Evolutionary conservation across 2,113 vertebrate genomes (phyloP).

Genomic region (Marmota monax): DNA sequence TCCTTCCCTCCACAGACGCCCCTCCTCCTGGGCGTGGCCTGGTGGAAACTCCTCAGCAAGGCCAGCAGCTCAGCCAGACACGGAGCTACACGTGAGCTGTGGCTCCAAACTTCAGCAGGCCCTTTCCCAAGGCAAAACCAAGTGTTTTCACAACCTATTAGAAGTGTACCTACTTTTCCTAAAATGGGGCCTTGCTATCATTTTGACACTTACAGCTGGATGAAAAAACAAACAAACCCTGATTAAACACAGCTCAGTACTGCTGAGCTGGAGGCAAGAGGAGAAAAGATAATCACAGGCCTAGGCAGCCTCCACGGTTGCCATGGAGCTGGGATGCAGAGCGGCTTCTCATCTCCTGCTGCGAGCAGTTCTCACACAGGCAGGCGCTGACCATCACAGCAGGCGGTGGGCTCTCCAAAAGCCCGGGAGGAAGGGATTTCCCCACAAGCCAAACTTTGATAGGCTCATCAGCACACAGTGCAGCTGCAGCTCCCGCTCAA

Average conservation of each 20-base stretch:
- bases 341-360: background rate
- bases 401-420: background rate
- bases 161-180: background rate
- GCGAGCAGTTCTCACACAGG: background rate
- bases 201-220: background rate
- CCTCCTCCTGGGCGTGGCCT: background rate
- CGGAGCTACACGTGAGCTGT: background rate
- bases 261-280: background rate
- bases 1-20: background rate
- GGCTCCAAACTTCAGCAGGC: too few species aligned
- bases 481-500: background rate
- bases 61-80: background rate
- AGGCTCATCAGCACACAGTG: background rate
- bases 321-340: fast-evolving
- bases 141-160: background rate
- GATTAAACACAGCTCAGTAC: background rate
- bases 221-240: background rate
- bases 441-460: background rate
- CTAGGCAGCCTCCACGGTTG: fast-evolving
- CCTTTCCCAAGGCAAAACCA: background rate
- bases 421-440: background rate
- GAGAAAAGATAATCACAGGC: background rate
- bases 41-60: background rate
- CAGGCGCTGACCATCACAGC: background rate
- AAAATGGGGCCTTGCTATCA: background rate